These are phyloP conservation scores for Martes flavigula DNA, from an alignment of 2,797 vertebrate species.

Conservation along the genomic window DNA sequence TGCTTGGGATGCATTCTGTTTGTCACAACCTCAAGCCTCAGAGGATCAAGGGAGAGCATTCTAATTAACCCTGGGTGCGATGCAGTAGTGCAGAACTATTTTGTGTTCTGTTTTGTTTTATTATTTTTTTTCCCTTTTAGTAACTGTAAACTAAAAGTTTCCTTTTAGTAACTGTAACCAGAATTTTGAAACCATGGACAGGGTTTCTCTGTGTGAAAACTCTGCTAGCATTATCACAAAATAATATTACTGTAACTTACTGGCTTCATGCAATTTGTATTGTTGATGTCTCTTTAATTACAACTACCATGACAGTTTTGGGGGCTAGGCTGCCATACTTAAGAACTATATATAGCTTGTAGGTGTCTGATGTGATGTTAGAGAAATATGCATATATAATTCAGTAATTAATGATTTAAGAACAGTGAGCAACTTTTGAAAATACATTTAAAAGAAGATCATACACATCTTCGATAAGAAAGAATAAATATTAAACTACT, in stretches of 20 bases:
- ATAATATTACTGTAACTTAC: conserved; percentile 42
- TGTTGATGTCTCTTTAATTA: neutral
- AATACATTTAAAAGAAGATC: neutral
- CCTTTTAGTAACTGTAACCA: neutral
- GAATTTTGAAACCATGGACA: neutral
- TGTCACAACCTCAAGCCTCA: neutral
- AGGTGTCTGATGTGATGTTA: neutral
- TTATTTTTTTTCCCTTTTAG: neutral
- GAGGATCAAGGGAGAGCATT: conserved; percentile 17
- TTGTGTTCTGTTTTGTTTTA: neutral
- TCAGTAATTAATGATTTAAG: neutral
- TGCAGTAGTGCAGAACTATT: conserved; percentile 2
- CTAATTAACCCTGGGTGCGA: conserved; percentile 67
- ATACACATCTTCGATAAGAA: neutral
- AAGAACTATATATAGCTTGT: neutral
- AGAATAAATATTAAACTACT: neutral
- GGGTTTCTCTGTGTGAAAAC: neutral
- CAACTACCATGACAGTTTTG: neutral
- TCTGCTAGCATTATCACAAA: neutral
- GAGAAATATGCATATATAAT: neutral
- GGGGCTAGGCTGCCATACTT: neutral
- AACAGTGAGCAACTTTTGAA: neutral
- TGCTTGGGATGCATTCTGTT: neutral
- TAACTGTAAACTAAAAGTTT: conserved; percentile 15
- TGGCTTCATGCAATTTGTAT: neutral